Conservation (phyloP, 2,113 vertebrate genomes). For the Myxocyprinus asiaticus region DNA sequence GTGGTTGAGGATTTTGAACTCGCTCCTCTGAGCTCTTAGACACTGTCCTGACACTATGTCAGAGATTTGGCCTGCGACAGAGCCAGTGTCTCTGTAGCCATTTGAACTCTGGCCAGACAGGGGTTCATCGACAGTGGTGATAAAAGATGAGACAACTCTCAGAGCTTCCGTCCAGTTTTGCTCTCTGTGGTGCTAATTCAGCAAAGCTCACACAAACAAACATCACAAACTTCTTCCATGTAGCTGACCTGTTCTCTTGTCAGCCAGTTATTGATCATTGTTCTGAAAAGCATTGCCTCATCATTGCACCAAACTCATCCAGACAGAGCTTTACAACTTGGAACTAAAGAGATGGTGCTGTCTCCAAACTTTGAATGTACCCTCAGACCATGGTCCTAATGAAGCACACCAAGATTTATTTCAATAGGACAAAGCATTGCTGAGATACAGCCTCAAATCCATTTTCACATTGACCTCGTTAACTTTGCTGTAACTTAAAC, state of each 20-base stretch:
- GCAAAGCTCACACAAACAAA: slow-evolving; percentile 9
- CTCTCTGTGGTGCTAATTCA: background rate
- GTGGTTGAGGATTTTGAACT: slow-evolving; percentile 7
- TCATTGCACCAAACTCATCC: background rate
- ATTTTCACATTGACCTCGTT: too few species aligned
- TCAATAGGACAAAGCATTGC: too few species aligned
- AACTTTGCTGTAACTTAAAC: too few species aligned
- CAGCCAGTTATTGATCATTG: background rate
- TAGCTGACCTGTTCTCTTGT: background rate
- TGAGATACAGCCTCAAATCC: too few species aligned
- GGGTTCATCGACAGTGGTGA: slow-evolving; percentile 11
- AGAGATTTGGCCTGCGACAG: background rate
- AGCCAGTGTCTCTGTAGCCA: background rate
- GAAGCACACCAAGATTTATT: too few species aligned
- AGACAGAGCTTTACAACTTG: background rate
- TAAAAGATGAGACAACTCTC: background rate
- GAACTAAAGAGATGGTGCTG: background rate
- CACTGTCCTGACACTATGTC: background rate
- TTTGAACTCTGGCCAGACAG: background rate
- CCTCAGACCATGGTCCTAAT: too few species aligned
- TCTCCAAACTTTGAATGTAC: too few species aligned
- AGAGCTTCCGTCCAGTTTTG: background rate
- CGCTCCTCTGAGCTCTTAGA: slow-evolving; percentile 10
- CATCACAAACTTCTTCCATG: background rate
- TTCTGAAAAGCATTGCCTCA: background rate